phyloP scores from a whole-genome alignment of 2,797 vertebrate genomes.

The Botia kubotai region DNA sequence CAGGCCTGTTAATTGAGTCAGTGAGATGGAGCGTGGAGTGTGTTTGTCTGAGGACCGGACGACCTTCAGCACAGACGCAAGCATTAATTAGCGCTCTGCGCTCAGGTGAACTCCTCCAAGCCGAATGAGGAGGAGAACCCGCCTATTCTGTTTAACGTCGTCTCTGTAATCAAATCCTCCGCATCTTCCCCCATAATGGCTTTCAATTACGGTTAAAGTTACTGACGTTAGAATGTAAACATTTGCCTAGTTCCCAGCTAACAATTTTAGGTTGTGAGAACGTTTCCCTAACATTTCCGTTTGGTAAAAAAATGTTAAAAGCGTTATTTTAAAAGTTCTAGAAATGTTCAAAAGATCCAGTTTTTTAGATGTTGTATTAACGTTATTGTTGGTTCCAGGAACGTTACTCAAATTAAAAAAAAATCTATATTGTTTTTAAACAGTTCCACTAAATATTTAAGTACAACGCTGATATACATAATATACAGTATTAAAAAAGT shows the following conservation, averaged over 20 bases:
- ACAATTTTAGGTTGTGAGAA: no score
- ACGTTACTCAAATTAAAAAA: no score
- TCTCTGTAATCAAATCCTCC: conserved; percentile 58
- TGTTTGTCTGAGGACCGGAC: conserved; percentile 65
- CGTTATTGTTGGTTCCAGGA: no score
- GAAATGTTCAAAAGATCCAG: no score
- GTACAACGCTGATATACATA: no score
- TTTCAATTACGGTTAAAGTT: conserved; percentile 50
- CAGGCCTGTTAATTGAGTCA: conserved; percentile 67
- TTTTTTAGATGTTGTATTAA: no score
- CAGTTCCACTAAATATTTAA: no score
- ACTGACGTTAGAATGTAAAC: conserved; percentile 58
- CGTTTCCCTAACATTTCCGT: no score
- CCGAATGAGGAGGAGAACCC: conserved; percentile 54
- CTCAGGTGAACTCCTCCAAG: conserved; percentile 64
- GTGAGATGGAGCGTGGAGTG: conserved; percentile 61
- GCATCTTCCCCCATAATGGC: conserved; percentile 54
- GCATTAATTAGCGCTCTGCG: conserved; percentile 59
- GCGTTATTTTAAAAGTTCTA: no score
- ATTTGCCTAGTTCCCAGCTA: conserved; percentile 33
- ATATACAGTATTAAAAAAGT: no score
- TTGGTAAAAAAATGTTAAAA: no score
- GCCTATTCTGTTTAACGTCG: conserved; percentile 56
- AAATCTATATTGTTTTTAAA: no score
- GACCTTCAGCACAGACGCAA: conserved; percentile 67